A percentile compares a stretch with the other conserved stretches of the same genome.
Conservation (phyloP, 2,113 vertebrate genomes). For the Leiothrix lutea region DNA sequence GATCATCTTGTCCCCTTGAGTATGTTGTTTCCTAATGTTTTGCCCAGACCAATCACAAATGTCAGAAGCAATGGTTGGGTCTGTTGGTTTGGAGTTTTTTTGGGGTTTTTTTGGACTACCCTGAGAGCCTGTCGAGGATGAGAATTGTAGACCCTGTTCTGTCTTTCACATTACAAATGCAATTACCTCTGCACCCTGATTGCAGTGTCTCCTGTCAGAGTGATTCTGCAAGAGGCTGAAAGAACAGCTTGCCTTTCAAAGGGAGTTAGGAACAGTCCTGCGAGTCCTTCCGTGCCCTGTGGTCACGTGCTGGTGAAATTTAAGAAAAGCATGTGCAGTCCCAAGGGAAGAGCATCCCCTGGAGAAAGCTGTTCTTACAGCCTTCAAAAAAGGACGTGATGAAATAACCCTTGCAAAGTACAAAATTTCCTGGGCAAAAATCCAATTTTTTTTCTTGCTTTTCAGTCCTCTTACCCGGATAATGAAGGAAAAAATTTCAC, state of each 20-base stretch:
- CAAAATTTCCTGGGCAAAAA: not conserved
- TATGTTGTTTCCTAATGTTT: constrained; percentile 41
- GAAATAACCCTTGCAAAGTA: not conserved
- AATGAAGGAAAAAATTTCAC: not conserved
- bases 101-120: not conserved
- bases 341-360: not conserved
- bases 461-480: not conserved
- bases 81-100: not conserved
- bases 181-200: not conserved
- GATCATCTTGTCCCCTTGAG: constrained; percentile 27
- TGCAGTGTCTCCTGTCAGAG: not conserved
- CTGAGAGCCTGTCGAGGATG: not conserved
- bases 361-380: not conserved
- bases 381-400: not conserved
- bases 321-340: not conserved
- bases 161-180: constrained; percentile 21
- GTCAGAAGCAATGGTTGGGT: not conserved
- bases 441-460: not conserved
- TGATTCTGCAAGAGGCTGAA: not conserved
- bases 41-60: constrained; percentile 26
- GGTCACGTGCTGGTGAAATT: not conserved
- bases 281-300: not conserved
- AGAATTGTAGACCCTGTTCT: not conserved
- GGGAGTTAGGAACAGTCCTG: not conserved
- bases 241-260: constrained; percentile 27